Conservation (phyloP, 2,888 invertebrate genomes). For the Hirtodrosophila trivittata region DNA sequence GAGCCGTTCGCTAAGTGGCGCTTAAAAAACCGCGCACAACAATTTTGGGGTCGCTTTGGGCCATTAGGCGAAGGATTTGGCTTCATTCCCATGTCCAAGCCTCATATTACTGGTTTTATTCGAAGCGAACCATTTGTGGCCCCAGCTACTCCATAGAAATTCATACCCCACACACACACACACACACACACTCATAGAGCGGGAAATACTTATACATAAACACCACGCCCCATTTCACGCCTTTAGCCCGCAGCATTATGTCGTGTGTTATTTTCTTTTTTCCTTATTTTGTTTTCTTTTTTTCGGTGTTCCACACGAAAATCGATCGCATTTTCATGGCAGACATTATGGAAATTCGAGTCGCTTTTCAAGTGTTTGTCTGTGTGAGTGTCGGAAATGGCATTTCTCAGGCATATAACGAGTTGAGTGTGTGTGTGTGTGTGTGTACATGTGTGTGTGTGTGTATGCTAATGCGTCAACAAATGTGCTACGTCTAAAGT, state of each 20-base stretch:
- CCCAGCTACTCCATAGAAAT: constrained; percentile 59
- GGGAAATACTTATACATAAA: constrained; percentile 1
- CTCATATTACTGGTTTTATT: constrained; percentile 62
- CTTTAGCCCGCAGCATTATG: constrained; percentile 67
- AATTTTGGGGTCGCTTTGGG: constrained; percentile 42
- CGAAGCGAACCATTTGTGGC: constrained; percentile 39
- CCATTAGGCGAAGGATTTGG: constrained; percentile 50
- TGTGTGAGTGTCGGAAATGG: constrained; percentile 73
- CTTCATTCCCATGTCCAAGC: constrained; percentile 35
- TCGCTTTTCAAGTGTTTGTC: constrained; percentile 70
- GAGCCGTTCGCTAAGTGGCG: constrained; percentile 48
- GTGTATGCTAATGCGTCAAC: constrained; percentile 69
- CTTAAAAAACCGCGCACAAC: constrained; percentile 49
- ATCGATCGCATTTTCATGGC: constrained; percentile 81
- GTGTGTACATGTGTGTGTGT: constrained; percentile 22
- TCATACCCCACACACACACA: constrained; percentile 44
- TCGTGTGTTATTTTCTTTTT: constrained; percentile 16
- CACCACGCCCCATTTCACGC: constrained; percentile 5
- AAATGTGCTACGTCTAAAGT: constrained; percentile 68
- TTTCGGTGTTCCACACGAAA: constrained; percentile 53
- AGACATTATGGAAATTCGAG: constrained; percentile 81
- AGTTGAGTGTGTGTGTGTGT: constrained; percentile 52
- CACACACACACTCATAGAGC: neutral
- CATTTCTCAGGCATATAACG: constrained; percentile 76
- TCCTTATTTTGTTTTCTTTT: constrained; percentile 25